Percentiles rank a stretch among this genome's conserved stretches.
Evolutionary conservation across 2,113 vertebrate genomes (phyloP).

Genomic region (Xiphophorus couchianus): DNA sequence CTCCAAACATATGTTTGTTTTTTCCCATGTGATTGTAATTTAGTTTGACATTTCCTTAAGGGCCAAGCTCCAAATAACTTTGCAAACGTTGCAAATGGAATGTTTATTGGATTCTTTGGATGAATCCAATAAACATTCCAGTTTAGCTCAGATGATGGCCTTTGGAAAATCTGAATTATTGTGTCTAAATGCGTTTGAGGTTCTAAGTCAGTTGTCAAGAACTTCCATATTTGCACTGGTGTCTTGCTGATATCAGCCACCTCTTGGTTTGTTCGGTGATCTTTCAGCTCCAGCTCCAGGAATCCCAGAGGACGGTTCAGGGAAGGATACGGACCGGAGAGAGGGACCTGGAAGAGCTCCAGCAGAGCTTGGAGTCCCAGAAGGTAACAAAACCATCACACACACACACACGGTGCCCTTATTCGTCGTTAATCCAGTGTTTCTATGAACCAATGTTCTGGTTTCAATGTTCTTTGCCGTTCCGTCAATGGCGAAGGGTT

Average conservation of each 20-base stretch:
- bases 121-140: too few relatives aligned
- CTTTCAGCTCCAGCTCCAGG: constrained; percentile 67
- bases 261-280: background rate
- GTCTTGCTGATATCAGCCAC: too few relatives aligned
- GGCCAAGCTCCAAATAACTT: too few relatives aligned
- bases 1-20: too few relatives aligned
- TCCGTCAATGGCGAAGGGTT: background rate
- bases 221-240: background rate
- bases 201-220: too few relatives aligned
- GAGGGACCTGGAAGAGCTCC: constrained; percentile 69
- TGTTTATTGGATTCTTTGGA: too few relatives aligned
- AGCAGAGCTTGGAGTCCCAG: constrained; percentile 66
- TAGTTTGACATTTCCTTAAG: too few relatives aligned
- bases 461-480: too few relatives aligned
- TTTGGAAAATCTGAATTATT: too few relatives aligned
- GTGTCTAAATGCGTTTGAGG: too few relatives aligned
- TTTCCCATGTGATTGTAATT: too few relatives aligned
- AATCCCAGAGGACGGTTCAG: constrained; percentile 63
- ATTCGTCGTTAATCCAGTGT: background rate
- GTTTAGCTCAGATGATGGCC: background rate
- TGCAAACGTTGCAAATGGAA: too few relatives aligned
- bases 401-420: background rate
- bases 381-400: constrained; percentile 59
- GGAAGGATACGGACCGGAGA: constrained; percentile 51
- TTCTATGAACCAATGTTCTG: background rate